Conservation (phyloP, 2,113 vertebrate genomes). For the human region DNA sequence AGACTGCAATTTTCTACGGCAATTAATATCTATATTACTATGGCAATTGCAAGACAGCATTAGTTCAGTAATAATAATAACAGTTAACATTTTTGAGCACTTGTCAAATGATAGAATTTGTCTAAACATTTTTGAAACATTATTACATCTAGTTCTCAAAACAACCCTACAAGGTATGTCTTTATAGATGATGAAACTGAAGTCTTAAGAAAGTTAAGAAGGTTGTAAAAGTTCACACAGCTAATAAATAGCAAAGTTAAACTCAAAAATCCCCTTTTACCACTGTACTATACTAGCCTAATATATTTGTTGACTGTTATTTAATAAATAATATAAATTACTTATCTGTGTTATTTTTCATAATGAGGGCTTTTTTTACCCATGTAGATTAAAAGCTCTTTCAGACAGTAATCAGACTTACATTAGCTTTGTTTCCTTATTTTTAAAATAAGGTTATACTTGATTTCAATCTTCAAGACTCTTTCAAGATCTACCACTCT, state of each 20-base stretch:
- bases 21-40: background rate
- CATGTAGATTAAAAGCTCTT: background rate
- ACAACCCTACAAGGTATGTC: background rate
- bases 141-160: background rate
- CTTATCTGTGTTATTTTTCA: background rate
- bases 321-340: background rate
- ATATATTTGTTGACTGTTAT: background rate
- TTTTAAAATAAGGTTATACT: background rate
- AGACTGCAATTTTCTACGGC: background rate
- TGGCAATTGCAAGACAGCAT: background rate
- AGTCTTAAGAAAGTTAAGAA: background rate
- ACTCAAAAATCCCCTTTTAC: background rate
- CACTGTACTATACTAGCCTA: background rate
- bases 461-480: background rate
- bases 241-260: background rate
- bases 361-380: background rate
- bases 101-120: background rate
- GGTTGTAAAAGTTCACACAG: background rate
- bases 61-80: background rate
- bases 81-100: background rate
- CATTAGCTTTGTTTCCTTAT: background rate
- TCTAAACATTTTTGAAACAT: background rate
- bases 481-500: background rate
- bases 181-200: background rate
- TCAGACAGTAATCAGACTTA: background rate